Percentiles rank a stretch among this genome's conserved stretches.
Conservation (phyloP, 2,888 invertebrate species). For the Blastobasis lacticolella region DNA sequence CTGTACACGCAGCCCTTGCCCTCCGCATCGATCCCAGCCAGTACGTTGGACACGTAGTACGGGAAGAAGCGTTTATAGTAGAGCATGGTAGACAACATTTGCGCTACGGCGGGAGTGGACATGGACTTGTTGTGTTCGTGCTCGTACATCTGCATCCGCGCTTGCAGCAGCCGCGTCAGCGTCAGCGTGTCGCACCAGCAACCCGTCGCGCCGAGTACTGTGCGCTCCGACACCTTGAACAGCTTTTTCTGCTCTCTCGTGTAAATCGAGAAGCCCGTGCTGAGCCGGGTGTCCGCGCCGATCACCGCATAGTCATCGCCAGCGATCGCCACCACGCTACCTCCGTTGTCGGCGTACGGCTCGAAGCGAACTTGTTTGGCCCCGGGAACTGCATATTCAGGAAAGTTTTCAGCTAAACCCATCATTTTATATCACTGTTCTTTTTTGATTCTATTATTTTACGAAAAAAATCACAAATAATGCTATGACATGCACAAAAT, state of each 20-base stretch:
- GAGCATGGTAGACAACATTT: slow-evolving; percentile 96
- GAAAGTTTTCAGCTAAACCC: slow-evolving; percentile 47
- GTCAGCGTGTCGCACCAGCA: slow-evolving; percentile 99
- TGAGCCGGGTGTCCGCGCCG: slow-evolving; percentile 95
- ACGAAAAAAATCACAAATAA: too few species aligned
- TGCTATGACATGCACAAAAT: too few species aligned
- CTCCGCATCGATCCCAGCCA: slow-evolving; percentile 94
- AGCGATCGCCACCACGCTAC: slow-evolving; percentile 95
- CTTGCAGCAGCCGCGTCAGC: slow-evolving; percentile 86
- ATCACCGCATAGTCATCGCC: slow-evolving; percentile 96
- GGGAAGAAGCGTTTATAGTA: slow-evolving; percentile 99
- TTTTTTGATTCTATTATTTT: too few species aligned
- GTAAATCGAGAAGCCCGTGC: slow-evolving; percentile 92
- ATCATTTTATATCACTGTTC: slow-evolving; percentile 36
- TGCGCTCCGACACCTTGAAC: slow-evolving; percentile 85
- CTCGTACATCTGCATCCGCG: slow-evolving; percentile 94
- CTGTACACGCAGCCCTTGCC: slow-evolving; percentile 96
- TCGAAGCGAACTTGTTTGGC: slow-evolving; percentile 68
- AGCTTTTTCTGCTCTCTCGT: slow-evolving; percentile 92
- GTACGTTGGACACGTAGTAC: slow-evolving; percentile 95
- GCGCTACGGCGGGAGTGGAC: slow-evolving; percentile 93
- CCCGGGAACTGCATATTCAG: slow-evolving; percentile 68
- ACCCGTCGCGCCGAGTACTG: slow-evolving; percentile 94
- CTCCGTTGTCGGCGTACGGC: slow-evolving; percentile 75
- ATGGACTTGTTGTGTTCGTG: slow-evolving; percentile 95